These are phyloP conservation scores for Epinotia bilunana DNA, from an alignment of 2,888 invertebrate genomes.

Conservation along the genomic window DNA sequence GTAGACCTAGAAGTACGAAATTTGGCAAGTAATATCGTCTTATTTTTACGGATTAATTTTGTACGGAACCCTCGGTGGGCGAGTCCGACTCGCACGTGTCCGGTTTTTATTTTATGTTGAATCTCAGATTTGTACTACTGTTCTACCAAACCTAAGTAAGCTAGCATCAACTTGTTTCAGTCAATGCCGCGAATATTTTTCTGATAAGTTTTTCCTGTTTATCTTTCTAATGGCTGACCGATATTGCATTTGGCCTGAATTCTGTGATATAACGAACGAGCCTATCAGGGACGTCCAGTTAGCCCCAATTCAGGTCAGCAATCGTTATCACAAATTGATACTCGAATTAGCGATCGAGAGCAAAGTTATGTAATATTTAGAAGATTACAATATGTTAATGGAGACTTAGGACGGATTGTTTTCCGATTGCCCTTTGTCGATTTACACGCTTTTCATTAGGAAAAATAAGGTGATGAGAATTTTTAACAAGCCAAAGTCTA, in stretches of 20 bases:
- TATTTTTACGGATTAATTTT: no score
- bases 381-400: conserved; percentile 14
- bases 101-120: no score
- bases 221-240: background rate
- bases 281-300: conserved; percentile 30
- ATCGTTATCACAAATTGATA: conserved; percentile 52
- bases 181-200: background rate
- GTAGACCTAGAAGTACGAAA: no score
- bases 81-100: no score
- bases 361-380: conserved; percentile 12
- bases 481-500: background rate
- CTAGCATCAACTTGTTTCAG: background rate
- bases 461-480: background rate
- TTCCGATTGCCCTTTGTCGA: background rate
- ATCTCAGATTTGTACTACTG: background rate
- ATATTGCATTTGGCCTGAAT: conserved; percentile 28
- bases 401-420: conserved; percentile 3
- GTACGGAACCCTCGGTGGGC: no score
- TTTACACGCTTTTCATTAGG: conserved; percentile 17
- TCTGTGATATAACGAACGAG: conserved; percentile 17
- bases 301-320: conserved; percentile 47
- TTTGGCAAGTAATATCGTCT: no score
- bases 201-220: background rate
- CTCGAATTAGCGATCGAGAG: conserved; percentile 48
- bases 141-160: no score